Conservation (phyloP, 2,888 invertebrate species). For the Trissonchulus sp. region DNA sequence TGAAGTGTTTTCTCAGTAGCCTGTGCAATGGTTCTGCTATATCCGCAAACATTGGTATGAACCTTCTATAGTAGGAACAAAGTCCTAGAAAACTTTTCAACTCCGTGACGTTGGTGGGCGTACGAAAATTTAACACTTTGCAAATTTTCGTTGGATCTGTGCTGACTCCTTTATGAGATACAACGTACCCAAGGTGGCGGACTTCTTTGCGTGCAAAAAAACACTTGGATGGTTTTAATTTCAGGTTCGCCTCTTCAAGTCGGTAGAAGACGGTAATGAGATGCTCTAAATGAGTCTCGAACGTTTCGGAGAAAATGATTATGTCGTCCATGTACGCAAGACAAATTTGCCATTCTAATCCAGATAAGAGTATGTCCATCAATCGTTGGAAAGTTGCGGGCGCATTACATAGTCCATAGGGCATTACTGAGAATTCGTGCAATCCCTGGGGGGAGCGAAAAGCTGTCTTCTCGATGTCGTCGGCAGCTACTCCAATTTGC, state of each 20-base stretch:
- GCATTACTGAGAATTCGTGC: too few relatives aligned
- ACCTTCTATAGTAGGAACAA: conserved; percentile 15
- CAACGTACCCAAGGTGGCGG: neutral
- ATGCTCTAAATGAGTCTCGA: neutral
- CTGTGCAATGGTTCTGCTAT: neutral
- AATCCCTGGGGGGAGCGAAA: too few relatives aligned
- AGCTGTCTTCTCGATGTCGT: too few relatives aligned
- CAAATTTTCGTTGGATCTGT: conserved; percentile 18
- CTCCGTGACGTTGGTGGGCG: conserved; percentile 4
- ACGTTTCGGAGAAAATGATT: neutral
- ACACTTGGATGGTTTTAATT: conserved; percentile 18
- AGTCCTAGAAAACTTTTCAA: too few relatives aligned
- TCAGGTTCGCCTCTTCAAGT: neutral
- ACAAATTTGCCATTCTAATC: neutral
- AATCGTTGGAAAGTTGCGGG: too few relatives aligned
- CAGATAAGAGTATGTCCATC: neutral
- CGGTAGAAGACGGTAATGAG: neutral
- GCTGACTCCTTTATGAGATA: neutral
- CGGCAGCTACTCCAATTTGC: too few relatives aligned
- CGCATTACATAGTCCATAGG: too few relatives aligned
- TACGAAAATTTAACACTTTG: neutral
- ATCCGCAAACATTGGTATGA: neutral
- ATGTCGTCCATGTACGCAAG: conserved; percentile 24
- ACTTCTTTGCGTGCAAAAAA: neutral
- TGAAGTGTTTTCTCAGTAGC: neutral